Conservation (phyloP, 2,888 invertebrate genomes). For the Hirtodrosophila duncani region DNA sequence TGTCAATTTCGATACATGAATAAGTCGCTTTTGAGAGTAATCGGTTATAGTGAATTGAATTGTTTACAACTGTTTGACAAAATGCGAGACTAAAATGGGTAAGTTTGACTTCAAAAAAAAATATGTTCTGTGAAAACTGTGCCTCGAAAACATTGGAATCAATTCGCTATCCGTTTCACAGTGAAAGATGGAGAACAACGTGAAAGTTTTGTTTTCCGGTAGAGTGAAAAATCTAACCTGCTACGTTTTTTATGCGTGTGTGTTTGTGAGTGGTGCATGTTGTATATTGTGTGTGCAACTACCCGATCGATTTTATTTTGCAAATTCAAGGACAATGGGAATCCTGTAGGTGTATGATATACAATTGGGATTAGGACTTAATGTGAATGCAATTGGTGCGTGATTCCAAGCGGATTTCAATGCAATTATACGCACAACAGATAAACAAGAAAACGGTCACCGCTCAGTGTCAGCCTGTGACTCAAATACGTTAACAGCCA, state of each 20-base stretch:
- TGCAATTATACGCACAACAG: constrained; percentile 27
- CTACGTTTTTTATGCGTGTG: constrained; percentile 37
- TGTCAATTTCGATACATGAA: background rate
- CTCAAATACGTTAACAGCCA: constrained; percentile 49
- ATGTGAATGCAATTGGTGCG: background rate
- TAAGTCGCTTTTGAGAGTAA: too few species aligned
- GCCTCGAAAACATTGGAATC: constrained; percentile 2
- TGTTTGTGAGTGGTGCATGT: constrained; percentile 24
- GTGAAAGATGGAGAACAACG: constrained; percentile 5
- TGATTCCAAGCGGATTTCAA: background rate
- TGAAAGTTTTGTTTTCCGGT: constrained; percentile 19
- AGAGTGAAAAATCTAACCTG: constrained; percentile 30
- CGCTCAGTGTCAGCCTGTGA: constrained; percentile 42
- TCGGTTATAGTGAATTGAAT: too few species aligned
- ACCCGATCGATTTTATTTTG: constrained; percentile 71
- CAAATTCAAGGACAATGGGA: constrained; percentile 67
- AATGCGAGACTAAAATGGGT: constrained; percentile 67
- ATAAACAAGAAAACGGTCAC: constrained; percentile 37
- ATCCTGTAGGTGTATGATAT: constrained; percentile 50
- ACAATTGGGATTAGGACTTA: constrained; percentile 1
- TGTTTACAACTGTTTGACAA: too few species aligned
- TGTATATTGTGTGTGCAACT: constrained; percentile 38
- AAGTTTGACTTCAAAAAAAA: constrained; percentile 60
- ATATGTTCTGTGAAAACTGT: constrained; percentile 21
- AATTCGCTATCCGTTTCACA: background rate